Conservation (phyloP, 2,113 vertebrate genomes). For the Piprites chloris region DNA sequence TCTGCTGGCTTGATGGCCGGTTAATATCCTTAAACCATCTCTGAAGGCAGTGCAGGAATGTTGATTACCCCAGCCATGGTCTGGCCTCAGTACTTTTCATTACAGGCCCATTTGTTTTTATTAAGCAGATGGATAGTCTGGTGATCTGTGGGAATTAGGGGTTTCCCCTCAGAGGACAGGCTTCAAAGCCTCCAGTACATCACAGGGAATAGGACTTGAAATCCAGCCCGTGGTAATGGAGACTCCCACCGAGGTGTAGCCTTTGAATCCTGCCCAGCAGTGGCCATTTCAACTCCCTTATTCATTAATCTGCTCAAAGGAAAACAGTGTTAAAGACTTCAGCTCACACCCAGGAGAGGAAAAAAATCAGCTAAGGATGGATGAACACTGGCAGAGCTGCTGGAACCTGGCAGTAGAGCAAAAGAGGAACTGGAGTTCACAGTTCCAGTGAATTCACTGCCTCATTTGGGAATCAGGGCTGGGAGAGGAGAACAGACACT, state of each 20-base stretch:
- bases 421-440: not conserved
- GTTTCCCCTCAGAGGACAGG: not conserved
- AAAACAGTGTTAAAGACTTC: not conserved
- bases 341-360: not conserved
- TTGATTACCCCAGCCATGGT: not conserved
- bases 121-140: not conserved
- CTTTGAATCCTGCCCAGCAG: not conserved
- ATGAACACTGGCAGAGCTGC: not conserved
- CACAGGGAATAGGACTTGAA: not conserved
- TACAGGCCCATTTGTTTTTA: not conserved
- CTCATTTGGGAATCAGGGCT: not conserved
- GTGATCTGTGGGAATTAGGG: not conserved
- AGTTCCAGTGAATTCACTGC: not conserved
- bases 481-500: not conserved
- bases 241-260: not conserved
- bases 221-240: not conserved
- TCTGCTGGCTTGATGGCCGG: rapidly evolving
- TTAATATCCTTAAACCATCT: not conserved
- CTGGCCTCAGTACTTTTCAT: not conserved
- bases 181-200: not conserved
- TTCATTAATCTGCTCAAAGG: not conserved
- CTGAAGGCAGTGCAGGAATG: not conserved
- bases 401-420: not conserved
- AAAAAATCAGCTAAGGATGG: not conserved
- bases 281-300: not conserved